Conservation (phyloP, 37 sponge, comb jelly and placozoan genomes). For the Haliclona indistincta region DNA sequence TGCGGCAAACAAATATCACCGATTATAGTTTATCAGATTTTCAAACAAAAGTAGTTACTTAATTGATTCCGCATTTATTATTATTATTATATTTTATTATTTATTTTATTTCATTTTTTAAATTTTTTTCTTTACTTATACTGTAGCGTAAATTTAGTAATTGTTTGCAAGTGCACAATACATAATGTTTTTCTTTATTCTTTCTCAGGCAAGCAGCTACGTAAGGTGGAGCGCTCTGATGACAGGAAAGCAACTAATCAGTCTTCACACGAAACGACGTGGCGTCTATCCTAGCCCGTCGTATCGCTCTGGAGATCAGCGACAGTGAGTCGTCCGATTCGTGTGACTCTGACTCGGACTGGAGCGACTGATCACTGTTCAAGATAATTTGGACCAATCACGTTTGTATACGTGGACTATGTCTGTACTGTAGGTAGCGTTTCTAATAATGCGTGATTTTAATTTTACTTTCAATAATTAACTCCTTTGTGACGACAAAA, state of each 20-base stretch:
- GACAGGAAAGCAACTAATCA: conserved; percentile 57
- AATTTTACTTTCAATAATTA: too few relatives aligned
- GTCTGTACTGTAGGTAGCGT: too few relatives aligned
- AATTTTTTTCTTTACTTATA: background rate
- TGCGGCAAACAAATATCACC: too few relatives aligned
- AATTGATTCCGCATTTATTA: too few relatives aligned
- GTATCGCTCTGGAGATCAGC: conserved; percentile 81
- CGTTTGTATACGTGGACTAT: too few relatives aligned
- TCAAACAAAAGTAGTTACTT: too few relatives aligned
- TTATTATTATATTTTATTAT: background rate
- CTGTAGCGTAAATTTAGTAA: too few relatives aligned
- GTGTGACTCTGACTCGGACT: conserved; percentile 46
- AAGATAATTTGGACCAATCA: too few relatives aligned
- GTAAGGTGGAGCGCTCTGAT: conserved; percentile 77
- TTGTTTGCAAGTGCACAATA: background rate
- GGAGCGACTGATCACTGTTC: conserved; percentile 44
- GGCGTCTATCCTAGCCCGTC: conserved; percentile 86
- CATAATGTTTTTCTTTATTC: conserved; percentile 3
- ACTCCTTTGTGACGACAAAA: too few relatives aligned
- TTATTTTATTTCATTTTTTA: background rate
- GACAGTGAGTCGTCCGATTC: conserved; percentile 63
- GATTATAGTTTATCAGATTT: too few relatives aligned
- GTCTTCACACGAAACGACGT: conserved; percentile 64
- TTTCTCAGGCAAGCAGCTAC: conserved; percentile 48
- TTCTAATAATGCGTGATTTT: too few relatives aligned